phyloP scores from a whole-genome alignment of 1,140 invertebrate genomes.

The Heliconius melpomene region DNA sequence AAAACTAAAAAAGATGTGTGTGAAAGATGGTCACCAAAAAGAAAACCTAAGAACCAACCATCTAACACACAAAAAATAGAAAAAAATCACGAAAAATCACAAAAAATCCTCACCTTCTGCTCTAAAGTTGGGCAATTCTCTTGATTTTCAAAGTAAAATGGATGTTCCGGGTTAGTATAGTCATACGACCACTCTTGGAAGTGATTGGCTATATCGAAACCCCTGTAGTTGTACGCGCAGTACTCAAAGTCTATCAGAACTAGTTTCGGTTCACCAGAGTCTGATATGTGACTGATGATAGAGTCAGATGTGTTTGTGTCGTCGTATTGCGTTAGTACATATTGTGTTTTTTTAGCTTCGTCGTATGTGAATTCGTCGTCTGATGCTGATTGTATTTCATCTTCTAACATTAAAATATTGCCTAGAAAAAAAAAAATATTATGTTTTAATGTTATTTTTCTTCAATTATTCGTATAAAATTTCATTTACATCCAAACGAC shows the following conservation, averaged over 20 bases:
- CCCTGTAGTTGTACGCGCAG: constrained; percentile 95
- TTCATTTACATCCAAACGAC: no score
- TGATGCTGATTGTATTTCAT: constrained; percentile 51
- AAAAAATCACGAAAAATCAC: constrained; percentile 12
- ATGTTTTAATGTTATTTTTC: no score
- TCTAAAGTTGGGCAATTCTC: constrained; percentile 88
- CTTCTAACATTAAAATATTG: constrained; percentile 83
- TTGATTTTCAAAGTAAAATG: constrained; percentile 87
- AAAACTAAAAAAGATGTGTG: background rate
- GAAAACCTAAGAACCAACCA: no score
- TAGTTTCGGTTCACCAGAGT: constrained; percentile 83
- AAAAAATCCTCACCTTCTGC: constrained; percentile 85
- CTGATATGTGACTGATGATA: constrained; percentile 66
- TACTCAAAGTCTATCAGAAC: constrained; percentile 97
- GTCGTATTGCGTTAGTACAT: constrained; percentile 49
- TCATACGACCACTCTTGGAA: constrained; percentile 97
- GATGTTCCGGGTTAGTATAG: constrained; percentile 89
- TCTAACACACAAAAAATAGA: background rate
- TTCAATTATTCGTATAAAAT: no score
- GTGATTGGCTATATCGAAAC: constrained; percentile 98
- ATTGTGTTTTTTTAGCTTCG: constrained; percentile 44
- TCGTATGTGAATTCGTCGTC: constrained; percentile 54
- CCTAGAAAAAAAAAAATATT: constrained; percentile 40
- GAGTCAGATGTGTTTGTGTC: constrained; percentile 69
- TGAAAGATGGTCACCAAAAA: no score